Evolutionary conservation across 1,140 invertebrate species (phyloP).

Genomic region (Galendromus occidentalis): DNA sequence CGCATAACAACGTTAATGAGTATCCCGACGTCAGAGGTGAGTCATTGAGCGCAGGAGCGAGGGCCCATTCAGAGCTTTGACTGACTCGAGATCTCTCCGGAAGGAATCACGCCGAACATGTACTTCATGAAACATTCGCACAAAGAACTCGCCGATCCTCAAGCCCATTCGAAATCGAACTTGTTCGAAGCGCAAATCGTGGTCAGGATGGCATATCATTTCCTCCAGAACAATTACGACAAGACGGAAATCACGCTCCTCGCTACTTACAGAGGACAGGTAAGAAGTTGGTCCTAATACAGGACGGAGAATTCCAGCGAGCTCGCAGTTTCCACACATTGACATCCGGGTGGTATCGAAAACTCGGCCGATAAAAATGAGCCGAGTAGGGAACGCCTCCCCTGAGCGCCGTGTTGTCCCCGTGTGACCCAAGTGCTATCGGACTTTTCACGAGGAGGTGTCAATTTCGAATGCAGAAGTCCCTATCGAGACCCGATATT

Average conservation of each 20-base stretch:
- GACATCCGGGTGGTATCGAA: too few species aligned
- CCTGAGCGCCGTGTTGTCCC: too few species aligned
- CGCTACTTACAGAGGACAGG: conserved; percentile 41
- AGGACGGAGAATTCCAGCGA: too few species aligned
- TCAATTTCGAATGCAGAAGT: too few species aligned
- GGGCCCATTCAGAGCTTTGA: too few species aligned
- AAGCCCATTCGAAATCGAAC: conserved; percentile 28
- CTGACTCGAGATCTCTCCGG: background rate
- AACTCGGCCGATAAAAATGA: too few species aligned
- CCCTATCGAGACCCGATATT: too few species aligned
- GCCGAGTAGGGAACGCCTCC: too few species aligned
- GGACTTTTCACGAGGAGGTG: too few species aligned
- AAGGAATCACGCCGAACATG: background rate
- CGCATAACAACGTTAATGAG: background rate
- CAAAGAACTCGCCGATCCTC: background rate
- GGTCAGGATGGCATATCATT: conserved; percentile 35
- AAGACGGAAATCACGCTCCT: conserved; percentile 42
- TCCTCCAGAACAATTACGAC: conserved; percentile 38
- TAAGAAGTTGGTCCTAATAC: too few species aligned
- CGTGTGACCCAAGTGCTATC: too few species aligned
- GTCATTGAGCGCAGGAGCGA: background rate
- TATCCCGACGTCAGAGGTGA: background rate
- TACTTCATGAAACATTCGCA: background rate
- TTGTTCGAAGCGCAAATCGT: conserved; percentile 38
- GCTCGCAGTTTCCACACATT: too few species aligned